These are phyloP conservation scores for Sebastes oblongus DNA, from an alignment of 2,797 vertebrate genomes.

Conservation along the genomic window DNA sequence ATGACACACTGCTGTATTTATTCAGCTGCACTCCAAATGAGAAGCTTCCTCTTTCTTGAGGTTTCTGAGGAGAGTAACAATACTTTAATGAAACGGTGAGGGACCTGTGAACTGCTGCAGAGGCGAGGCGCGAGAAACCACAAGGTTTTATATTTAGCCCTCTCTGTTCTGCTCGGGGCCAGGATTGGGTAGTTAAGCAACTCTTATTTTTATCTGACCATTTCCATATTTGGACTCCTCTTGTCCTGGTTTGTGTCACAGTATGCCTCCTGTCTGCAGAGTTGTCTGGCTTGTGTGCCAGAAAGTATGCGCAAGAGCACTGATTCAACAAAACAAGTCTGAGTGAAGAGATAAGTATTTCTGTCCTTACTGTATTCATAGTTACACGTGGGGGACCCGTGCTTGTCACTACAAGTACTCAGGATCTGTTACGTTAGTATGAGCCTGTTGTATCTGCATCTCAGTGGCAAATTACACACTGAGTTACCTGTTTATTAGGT, in stretches of 20 bases:
- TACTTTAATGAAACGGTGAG: slow-evolving; percentile 12
- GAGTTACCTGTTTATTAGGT: neutral
- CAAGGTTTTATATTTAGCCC: slow-evolving; percentile 69
- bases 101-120: slow-evolving; percentile 36
- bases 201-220: slow-evolving; percentile 66
- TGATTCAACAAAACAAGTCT: neutral
- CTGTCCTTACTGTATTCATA: neutral
- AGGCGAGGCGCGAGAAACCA: slow-evolving; percentile 45
- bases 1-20: slow-evolving; percentile 65
- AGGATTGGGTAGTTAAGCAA: slow-evolving; percentile 35
- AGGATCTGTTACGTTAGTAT: neutral
- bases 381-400: neutral
- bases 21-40: slow-evolving; percentile 43
- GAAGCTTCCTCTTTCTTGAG: slow-evolving; percentile 34
- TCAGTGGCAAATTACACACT: neutral
- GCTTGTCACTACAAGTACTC: neutral
- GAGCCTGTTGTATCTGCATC: neutral
- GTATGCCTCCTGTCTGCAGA: slow-evolving; percentile 12
- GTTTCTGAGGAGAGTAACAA: slow-evolving; percentile 30
- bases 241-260: slow-evolving; percentile 46
- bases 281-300: slow-evolving; percentile 9
- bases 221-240: slow-evolving; percentile 64
- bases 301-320: neutral
- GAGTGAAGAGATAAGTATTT: neutral
- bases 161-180: slow-evolving; percentile 41